phyloP scores from a whole-genome alignment of 2,888 invertebrate species.

The Theristus sp. region DNA sequence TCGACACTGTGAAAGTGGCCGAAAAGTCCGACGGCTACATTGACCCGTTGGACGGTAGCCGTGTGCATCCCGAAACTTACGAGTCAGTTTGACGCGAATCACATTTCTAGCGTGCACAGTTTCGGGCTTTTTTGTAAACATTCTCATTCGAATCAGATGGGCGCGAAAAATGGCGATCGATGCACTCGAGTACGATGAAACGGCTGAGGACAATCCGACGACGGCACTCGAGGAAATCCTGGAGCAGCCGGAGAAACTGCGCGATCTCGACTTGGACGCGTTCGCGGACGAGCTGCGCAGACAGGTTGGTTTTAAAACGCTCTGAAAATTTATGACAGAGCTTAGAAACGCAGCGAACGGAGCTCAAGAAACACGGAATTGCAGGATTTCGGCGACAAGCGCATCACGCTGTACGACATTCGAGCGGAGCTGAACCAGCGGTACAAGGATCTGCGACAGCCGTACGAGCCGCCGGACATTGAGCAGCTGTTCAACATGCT shows the following conservation, averaged over 20 bases:
- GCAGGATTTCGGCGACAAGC: slow-evolving; percentile 46
- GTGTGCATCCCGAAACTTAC: slow-evolving; percentile 97
- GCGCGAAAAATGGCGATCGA: slow-evolving; percentile 99
- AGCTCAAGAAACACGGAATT: too few relatives aligned
- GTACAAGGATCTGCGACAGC: slow-evolving; percentile 21
- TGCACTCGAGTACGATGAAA: slow-evolving; percentile 86
- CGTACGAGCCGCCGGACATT: slow-evolving; percentile 49
- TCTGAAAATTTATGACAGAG: too few relatives aligned
- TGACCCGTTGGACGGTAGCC: slow-evolving; percentile 81
- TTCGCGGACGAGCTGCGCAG: slow-evolving; percentile 90
- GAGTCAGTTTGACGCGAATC: slow-evolving; percentile 37
- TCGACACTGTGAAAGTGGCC: slow-evolving; percentile 77
- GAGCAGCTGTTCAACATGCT: slow-evolving; percentile 83
- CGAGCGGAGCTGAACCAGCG: slow-evolving; percentile 79
- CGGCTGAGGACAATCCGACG: slow-evolving; percentile 52
- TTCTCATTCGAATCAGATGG: slow-evolving; percentile 46
- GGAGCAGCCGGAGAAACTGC: slow-evolving; percentile 52
- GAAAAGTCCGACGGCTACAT: slow-evolving; percentile 19
- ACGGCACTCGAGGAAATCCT: slow-evolving; percentile 81
- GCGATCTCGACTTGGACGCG: slow-evolving; percentile 85
- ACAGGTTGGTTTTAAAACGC: slow-evolving; percentile 46
- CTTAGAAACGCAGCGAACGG: too few relatives aligned
- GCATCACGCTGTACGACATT: slow-evolving; percentile 85
- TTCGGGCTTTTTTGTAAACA: not conserved
- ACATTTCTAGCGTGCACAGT: not conserved